Evolutionary conservation across 2,113 vertebrate species (phyloP).

Genomic region (Dryoscopus gambensis): DNA sequence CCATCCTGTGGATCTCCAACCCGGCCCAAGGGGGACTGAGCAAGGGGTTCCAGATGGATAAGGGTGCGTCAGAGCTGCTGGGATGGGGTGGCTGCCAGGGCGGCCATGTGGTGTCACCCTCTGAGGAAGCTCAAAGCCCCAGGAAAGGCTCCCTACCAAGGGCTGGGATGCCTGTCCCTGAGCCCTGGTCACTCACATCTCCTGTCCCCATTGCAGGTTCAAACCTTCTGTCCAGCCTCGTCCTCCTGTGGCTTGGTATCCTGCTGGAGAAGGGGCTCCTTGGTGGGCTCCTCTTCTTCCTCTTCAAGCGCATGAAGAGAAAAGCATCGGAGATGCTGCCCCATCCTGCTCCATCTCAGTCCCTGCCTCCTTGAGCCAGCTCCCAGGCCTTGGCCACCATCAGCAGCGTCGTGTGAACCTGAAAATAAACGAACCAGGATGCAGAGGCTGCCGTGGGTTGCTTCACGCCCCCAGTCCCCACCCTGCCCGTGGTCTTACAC

Average conservation of each 20-base stretch:
- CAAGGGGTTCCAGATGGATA: fast-evolving
- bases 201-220: background rate
- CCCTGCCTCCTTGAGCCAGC: fast-evolving
- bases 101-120: fast-evolving
- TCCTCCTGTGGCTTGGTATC: background rate
- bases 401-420: fast-evolving
- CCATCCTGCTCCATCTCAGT: fast-evolving
- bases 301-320: background rate
- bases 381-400: fast-evolving
- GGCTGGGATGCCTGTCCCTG: fast-evolving
- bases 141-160: fast-evolving
- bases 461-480: fast-evolving
- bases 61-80: background rate
- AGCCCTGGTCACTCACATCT: fast-evolving
- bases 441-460: background rate
- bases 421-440: background rate
- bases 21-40: fast-evolving
- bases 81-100: background rate
- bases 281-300: background rate
- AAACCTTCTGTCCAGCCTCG: background rate
- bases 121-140: background rate
- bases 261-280: conserved; percentile 9
- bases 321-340: fast-evolving
- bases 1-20: background rate
- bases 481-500: background rate